Evolutionary conservation across 2,113 vertebrate genomes (phyloP), one percentile per base, ranked within the genome.

Genomic region (Lucifuga dentata): DNA sequence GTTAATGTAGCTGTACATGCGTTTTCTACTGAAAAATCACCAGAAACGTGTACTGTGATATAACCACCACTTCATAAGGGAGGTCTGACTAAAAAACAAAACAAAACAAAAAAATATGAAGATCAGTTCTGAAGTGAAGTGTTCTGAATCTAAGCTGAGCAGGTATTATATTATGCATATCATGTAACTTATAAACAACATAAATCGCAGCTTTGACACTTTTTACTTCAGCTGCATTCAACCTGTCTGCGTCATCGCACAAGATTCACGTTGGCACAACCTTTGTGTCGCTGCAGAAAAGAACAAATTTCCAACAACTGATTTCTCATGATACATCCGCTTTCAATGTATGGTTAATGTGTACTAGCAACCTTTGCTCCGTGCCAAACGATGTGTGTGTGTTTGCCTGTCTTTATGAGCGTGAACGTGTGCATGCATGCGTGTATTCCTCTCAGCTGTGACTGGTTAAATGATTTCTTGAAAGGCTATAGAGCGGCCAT

Each of bases 381-480:
- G 60, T 26, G 44, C 57, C n/a, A 11, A 33, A 49, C 39, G 29
- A 10, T 36, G 44, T 32, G 55, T 45, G 29, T 17, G 46, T 45
- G 44, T 50, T 9, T 63, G 52, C 49, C 44, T 11, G 17, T 41
- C 60, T 38, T 44, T 16, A 26, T 26, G 59, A 24, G 60, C 23
- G 59, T 26, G 75, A 48, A 36, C 33, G 20, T 70, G 75, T 49
- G 67, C 73, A 32, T 81, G 73, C 72, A 59, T 76, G 74, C 58
- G 73, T 73, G 73, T 62, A 40, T 75, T 61, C 50, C 49, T 50
- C 74, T 76, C 69, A 40, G 75, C 79, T 80, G 68, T 20, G 81
- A 73, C 72, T 73, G 80, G 78, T 84, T 86, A 90, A 89, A 86
- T 82, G 73, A 85, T 86, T 90, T 85, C 73, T 83, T 78, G 81